A percentile compares a stretch with the other conserved stretches of the same genome.
Evolutionary conservation across 1,140 invertebrate genomes (phyloP).

Genomic region (Homarus americanus): DNA sequence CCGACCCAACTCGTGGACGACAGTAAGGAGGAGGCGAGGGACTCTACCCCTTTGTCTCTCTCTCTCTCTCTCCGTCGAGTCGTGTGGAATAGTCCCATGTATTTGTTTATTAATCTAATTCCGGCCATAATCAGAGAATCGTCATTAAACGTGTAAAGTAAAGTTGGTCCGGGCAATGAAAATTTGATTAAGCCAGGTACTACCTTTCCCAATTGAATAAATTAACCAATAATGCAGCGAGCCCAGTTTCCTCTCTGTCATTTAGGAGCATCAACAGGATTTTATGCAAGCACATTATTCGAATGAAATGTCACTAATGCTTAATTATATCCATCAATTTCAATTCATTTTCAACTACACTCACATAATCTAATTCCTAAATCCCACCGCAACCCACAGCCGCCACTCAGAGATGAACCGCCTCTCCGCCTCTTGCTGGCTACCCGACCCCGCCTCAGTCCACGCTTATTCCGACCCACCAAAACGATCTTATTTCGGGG

Average conservation of each 20-base stretch:
- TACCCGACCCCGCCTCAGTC: background rate
- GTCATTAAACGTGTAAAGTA: slow-evolving; percentile 52
- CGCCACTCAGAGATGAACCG: slow-evolving; percentile 33
- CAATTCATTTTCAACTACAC: slow-evolving; percentile 56
- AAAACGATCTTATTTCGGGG: too few relatives aligned
- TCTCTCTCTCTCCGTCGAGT: background rate
- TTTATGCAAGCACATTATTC: slow-evolving; percentile 58
- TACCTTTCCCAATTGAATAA: slow-evolving; percentile 64
- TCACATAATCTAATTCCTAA: slow-evolving; percentile 49
- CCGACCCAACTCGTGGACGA: background rate
- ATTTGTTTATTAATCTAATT: slow-evolving; percentile 38
- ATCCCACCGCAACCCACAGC: slow-evolving; percentile 23
- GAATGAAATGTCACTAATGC: slow-evolving; percentile 64
- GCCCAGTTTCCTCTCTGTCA: slow-evolving; percentile 49
- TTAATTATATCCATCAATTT: slow-evolving; percentile 63
- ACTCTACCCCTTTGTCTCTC: slow-evolving; percentile 14
- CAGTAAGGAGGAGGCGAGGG: background rate
- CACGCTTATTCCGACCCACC: background rate
- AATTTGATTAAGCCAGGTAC: slow-evolving; percentile 40
- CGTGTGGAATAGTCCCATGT: slow-evolving; percentile 33
- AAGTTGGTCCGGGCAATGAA: slow-evolving; percentile 41
- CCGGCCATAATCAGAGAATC: slow-evolving; percentile 51
- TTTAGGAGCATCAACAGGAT: slow-evolving; percentile 58
- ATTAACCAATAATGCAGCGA: slow-evolving; percentile 53
- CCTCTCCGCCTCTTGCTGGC: background rate